Percentiles rank a stretch among this genome's conserved stretches.
Conservation (phyloP, 37 sponge, comb jelly and placozoan genomes). For the Trichoplax adhaerens region DNA sequence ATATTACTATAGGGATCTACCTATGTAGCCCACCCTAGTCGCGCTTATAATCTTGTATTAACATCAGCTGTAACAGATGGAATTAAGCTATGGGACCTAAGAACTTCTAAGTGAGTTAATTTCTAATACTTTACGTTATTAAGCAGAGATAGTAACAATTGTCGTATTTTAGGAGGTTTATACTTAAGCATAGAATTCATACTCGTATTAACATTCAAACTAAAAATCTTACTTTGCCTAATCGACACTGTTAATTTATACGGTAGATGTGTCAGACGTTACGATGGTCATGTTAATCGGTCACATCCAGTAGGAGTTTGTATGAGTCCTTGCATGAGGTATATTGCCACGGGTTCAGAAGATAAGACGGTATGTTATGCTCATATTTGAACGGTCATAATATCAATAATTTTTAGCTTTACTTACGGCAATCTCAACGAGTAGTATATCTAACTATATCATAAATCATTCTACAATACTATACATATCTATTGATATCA, state of each 20-base stretch:
- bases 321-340: conserved; percentile 77
- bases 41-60: conserved; percentile 58
- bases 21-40: conserved; percentile 35
- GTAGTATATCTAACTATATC: neutral
- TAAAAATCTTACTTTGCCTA: neutral
- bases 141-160: neutral
- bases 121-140: neutral
- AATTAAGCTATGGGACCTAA: conserved; percentile 78
- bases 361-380: conserved; percentile 44
- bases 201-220: conserved; percentile 4
- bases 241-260: neutral
- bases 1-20: conserved; percentile 49
- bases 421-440: neutral
- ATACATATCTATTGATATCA: neutral
- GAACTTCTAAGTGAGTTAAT: conserved; percentile 34
- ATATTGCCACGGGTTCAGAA: conserved; percentile 72
- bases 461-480: too few relatives aligned
- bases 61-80: conserved; percentile 68
- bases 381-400: too few relatives aligned
- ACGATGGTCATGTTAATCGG: conserved; percentile 23
- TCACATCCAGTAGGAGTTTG: conserved; percentile 34
- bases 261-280: conserved; percentile 47
- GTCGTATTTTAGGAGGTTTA: neutral
- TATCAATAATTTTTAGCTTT: neutral
- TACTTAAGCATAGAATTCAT: neutral